A percentile compares a stretch with the other conserved stretches of the same genome.
Evolutionary conservation across 2,888 invertebrate species (phyloP).

Genomic region (Luperina nickerlii): DNA sequence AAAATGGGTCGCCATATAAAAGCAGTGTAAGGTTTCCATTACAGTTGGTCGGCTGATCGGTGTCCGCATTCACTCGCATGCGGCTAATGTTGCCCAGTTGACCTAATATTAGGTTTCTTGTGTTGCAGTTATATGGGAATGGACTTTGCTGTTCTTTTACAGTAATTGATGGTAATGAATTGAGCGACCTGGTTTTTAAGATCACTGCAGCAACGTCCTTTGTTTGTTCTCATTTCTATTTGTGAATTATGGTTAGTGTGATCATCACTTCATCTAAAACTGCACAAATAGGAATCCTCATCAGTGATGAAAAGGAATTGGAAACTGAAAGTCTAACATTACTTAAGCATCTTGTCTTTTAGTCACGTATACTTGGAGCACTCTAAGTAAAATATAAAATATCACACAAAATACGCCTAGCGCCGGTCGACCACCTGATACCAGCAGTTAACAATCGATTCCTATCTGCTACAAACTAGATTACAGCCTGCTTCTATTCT

Average conservation of each 20-base stretch:
- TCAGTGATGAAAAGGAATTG: background rate
- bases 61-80: conserved; percentile 40
- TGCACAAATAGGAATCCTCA: background rate
- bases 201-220: background rate
- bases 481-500: conserved; percentile 51
- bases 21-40: conserved; percentile 63
- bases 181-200: background rate
- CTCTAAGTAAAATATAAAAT: background rate
- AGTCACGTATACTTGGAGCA: conserved; percentile 2
- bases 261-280: background rate
- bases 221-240: background rate
- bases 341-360: background rate
- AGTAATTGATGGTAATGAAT: conserved; percentile 3
- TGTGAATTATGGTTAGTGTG: background rate
- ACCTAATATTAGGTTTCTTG: conserved; percentile 57
- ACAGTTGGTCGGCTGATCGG: conserved; percentile 39
- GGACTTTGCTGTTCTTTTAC: conserved; percentile 7
- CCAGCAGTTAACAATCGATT: conserved; percentile 41
- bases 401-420: conserved; percentile 16
- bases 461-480: conserved; percentile 51
- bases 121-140: conserved; percentile 39
- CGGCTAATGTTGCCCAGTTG: conserved; percentile 45
- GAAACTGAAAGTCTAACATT: background rate
- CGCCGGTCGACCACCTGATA: conserved; percentile 33
- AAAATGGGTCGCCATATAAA: conserved; percentile 59